phyloP scores from a whole-genome alignment of 2,797 vertebrate species.

The Brotula barbata region DNA sequence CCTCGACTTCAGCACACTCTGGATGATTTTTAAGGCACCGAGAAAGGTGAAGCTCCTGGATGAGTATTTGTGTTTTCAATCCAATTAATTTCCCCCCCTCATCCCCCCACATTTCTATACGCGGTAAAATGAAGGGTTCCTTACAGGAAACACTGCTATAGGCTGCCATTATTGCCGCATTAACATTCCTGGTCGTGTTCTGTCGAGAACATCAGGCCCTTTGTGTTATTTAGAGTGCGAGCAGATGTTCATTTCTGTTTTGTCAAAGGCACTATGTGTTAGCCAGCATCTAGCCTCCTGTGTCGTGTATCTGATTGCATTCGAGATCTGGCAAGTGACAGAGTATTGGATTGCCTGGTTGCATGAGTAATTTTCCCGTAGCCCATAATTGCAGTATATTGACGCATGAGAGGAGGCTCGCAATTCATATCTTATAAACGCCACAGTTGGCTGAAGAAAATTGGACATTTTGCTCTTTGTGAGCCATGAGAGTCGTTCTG shows the following conservation, averaged over 20 bases:
- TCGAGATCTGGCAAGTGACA: slow-evolving; percentile 67
- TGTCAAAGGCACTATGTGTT: slow-evolving; percentile 26
- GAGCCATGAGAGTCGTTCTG: slow-evolving; percentile 61
- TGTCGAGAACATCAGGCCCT: slow-evolving; percentile 28
- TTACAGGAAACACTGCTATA: slow-evolving; percentile 20
- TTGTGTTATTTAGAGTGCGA: slow-evolving; percentile 16
- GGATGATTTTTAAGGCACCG: slow-evolving; percentile 62
- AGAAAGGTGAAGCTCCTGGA: slow-evolving; percentile 53
- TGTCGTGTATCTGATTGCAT: slow-evolving; percentile 63
- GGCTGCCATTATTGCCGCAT: slow-evolving; percentile 20
- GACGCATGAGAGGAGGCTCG: slow-evolving; percentile 61
- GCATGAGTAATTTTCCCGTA: slow-evolving; percentile 71
- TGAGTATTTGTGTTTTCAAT: slow-evolving; percentile 24
- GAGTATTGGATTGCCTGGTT: slow-evolving; percentile 72
- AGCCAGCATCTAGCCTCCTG: slow-evolving; percentile 30
- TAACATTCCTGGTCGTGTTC: slow-evolving; percentile 4
- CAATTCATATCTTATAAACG: slow-evolving; percentile 69
- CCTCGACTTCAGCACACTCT: slow-evolving; percentile 68
- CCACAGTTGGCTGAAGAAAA: slow-evolving; percentile 62
- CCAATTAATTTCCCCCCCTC: slow-evolving; percentile 17
- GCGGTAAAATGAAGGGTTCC: slow-evolving; percentile 27
- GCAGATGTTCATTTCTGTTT: slow-evolving; percentile 34
- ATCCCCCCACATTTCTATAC: not conserved
- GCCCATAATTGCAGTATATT: slow-evolving; percentile 76
- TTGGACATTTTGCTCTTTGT: slow-evolving; percentile 68